Base-by-base conservation (phyloP, 1,140 invertebrate genomes). In the Aphelenchoides besseyi region DNA sequence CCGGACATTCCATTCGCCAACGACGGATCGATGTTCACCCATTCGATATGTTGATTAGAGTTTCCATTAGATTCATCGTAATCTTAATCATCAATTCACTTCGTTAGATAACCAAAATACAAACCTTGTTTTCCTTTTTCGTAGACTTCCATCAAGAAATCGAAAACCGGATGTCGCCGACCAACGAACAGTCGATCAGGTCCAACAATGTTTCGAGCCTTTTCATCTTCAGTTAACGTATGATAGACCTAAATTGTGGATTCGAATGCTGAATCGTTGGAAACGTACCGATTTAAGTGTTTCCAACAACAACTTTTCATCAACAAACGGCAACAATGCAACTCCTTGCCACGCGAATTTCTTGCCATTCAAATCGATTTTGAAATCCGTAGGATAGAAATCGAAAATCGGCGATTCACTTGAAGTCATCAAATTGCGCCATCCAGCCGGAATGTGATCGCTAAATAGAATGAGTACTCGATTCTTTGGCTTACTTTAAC, bases 301-400 rank as follows among this genome's bases (percentile, higher is more conserved):
- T 78, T 90, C 90, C 81, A 95, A 92, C 26, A 99, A 88, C 72
- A 95, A 87, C 54, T 88, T 89, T 86, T 98, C 95, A 83, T 98
- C 95, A 0, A 99, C 96, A 87, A 98, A 99, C 35, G 97, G 97
- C 61, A 99, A 86, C 8, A 99, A 85, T 2, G 96, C 96, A 8
- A 99, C 96, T 69, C 96, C 96, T 88, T 98, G 95, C 96, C 96
- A 99, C 62, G 95, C 95, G 87, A 92, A 98, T 86, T 97, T 98
- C 86, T 99, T 99, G 18, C 97, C 97, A 87, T 99, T 99, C 57
- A 99, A 86, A 88, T 99, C 97, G 72, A 97, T 95, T 87, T 95
- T 95, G 85, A 99, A 99, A 84, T 98, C 93, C 84, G 90, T 90
- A 0, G 97, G 97, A 87, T 99, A 99, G 87, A 99, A 98, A 86